A percentile compares a stretch with the other conserved stretches of the same genome.
phyloP scores from a whole-genome alignment of 1,140 invertebrate genomes.

The Agraylea sexmaculata region DNA sequence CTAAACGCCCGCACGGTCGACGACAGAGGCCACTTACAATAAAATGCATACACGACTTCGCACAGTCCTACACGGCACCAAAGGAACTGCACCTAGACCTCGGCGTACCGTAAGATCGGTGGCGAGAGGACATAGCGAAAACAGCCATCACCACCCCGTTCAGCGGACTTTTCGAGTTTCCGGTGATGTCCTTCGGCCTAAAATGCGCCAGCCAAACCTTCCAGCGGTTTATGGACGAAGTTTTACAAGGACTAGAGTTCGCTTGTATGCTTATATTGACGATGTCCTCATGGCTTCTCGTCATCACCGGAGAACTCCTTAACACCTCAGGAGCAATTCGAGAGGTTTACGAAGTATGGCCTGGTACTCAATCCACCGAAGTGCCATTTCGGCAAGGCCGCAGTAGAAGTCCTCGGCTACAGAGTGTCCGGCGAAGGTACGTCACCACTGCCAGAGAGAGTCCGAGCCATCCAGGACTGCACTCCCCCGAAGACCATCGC shows the following conservation, averaged over 20 bases:
- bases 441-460: constrained; percentile 21
- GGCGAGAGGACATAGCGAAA: constrained; percentile 25
- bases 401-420: constrained; percentile 24
- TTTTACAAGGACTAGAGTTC: constrained; percentile 29
- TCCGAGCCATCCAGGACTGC: constrained; percentile 23
- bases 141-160: constrained; percentile 30
- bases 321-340: constrained; percentile 17
- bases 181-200: constrained; percentile 32
- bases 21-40: constrained; percentile 31
- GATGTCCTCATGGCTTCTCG: constrained; percentile 38
- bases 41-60: constrained; percentile 26
- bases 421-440: constrained; percentile 24
- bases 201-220: constrained; percentile 36
- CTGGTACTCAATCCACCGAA: constrained; percentile 23
- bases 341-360: constrained; percentile 17
- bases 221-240: constrained; percentile 36
- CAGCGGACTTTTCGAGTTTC: constrained; percentile 30
- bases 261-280: constrained; percentile 36
- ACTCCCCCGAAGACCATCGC: constrained; percentile 23
- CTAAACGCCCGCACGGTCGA: constrained; percentile 25
- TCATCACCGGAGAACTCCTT: constrained; percentile 22
- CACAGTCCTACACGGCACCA: constrained; percentile 24
- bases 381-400: constrained; percentile 19
- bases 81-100: constrained; percentile 31
- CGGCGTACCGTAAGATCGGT: constrained; percentile 31